phyloP scores from a whole-genome alignment of 2,888 invertebrate genomes.

The Lapara coniferarum region DNA sequence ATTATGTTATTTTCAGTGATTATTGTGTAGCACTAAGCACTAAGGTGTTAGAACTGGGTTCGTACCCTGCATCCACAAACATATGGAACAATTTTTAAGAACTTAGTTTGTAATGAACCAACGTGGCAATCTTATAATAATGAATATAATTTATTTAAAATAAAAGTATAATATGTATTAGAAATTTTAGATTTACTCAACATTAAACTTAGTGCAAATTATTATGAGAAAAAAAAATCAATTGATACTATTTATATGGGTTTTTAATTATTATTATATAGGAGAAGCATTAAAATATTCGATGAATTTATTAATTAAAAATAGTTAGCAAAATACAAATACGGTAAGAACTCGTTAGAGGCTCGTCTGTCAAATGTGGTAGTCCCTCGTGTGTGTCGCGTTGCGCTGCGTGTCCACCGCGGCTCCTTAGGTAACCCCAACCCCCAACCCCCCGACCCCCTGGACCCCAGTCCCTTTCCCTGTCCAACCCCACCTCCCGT shows the following conservation, averaged over 20 bases:
- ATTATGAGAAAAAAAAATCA: constrained; percentile 78
- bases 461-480: background rate
- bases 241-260: constrained; percentile 83
- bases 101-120: constrained; percentile 82
- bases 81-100: constrained; percentile 80
- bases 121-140: constrained; percentile 81
- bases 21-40: constrained; percentile 70
- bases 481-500: constrained; percentile 23
- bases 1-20: constrained; percentile 81
- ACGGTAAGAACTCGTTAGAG: constrained; percentile 81
- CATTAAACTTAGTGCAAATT: constrained; percentile 83
- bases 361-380: constrained; percentile 77
- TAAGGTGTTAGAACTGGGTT: constrained; percentile 60
- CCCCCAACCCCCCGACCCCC: constrained; percentile 8
- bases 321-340: constrained; percentile 84
- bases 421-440: constrained; percentile 16
- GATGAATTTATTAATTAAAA: constrained; percentile 84
- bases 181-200: constrained; percentile 83
- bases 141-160: constrained; percentile 82
- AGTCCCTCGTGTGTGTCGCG: constrained; percentile 43
- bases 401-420: constrained; percentile 40
- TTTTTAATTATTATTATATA: constrained; percentile 83
- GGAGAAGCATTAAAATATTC: constrained; percentile 81
- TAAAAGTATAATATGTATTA: constrained; percentile 81
- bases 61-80: constrained; percentile 67